Percentiles rank a stretch among this genome's conserved stretches.
phyloP scores from a whole-genome alignment of 2,797 vertebrate species.

The Propithecus perrieri region DNA sequence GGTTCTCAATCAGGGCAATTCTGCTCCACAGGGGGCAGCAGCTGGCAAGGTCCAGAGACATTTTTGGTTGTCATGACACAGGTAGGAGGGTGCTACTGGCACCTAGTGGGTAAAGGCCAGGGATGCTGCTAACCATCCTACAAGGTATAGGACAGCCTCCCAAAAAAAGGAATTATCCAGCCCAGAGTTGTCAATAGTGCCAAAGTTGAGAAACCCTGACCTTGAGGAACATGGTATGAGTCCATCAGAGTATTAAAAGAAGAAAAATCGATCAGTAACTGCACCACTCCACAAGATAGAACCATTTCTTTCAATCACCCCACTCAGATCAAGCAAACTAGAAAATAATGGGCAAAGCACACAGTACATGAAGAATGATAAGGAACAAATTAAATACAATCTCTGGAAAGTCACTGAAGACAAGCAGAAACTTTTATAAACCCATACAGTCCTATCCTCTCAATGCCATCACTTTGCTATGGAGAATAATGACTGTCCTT shows the following conservation, averaged over 20 bases:
- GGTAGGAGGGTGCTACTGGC: background rate
- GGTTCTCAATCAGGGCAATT: background rate
- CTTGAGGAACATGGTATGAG: background rate
- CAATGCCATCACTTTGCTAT: background rate
- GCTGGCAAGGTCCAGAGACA: background rate
- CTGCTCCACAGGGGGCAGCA: background rate
- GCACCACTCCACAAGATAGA: background rate
- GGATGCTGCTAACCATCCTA: background rate
- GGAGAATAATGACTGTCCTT: background rate
- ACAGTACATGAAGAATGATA: background rate
- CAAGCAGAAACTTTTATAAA: background rate
- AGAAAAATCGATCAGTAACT: background rate
- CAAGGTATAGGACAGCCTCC: background rate
- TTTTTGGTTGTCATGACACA: background rate
- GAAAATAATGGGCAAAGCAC: background rate
- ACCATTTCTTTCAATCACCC: background rate
- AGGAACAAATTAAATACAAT: background rate
- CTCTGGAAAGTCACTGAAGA: background rate
- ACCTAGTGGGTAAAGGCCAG: background rate
- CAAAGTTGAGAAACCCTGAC: background rate
- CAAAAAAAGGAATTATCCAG: background rate
- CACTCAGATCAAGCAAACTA: background rate
- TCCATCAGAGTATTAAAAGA: background rate
- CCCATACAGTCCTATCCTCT: background rate
- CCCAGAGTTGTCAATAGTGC: background rate